Evolutionary conservation across 2,113 vertebrate genomes (phyloP), one percentile per base, ranked within the genome.

Genomic region (Menidia beryllina): DNA sequence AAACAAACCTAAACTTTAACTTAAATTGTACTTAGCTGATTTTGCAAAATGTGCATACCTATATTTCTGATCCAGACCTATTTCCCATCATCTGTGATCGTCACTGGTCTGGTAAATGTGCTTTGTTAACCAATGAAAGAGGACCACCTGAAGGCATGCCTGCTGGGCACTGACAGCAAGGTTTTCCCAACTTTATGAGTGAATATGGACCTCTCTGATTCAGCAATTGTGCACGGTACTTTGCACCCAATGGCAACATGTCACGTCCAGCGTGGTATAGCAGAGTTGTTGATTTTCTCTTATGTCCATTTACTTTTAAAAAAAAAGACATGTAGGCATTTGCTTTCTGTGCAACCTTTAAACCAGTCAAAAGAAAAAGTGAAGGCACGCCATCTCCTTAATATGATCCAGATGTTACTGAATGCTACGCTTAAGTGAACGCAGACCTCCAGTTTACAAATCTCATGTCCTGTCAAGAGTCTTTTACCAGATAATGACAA

Each of bases 181-280:
- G 38, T 79, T 76, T 76, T 76, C 36, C 14, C 26, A 76, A 48
- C 84, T 74, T 79, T 69, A 75, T 39, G 66, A 84, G 69, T 57
- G 7, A 5, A 19, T 12, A 13, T 59, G 52, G 74, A 58, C 52
- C 38, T 38, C 65, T 11, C 25, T 23, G 14, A 48, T 26, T 62
- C 39, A 13, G 70, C 74, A 78, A 48, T 48, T 24, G 48, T 17
- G 38, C 55, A 51, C 27, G 53, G 48, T 39, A 24, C n/a, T 24
- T 25, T 0, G 0, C 49, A 55, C 49, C 49, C 20, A 7, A 6
- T 61, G 57, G 56, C 45, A 4, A 34, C 13, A 10, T 27, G 5
- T 24, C 13, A 56, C 17, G 52, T 9, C 49, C 66, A 25, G 17
- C 52, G 4, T 0, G 2, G 17, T n/a, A 19, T 1, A 48, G 36